Conservation (phyloP, 2,888 invertebrate species). For the Euproctis similis region DNA sequence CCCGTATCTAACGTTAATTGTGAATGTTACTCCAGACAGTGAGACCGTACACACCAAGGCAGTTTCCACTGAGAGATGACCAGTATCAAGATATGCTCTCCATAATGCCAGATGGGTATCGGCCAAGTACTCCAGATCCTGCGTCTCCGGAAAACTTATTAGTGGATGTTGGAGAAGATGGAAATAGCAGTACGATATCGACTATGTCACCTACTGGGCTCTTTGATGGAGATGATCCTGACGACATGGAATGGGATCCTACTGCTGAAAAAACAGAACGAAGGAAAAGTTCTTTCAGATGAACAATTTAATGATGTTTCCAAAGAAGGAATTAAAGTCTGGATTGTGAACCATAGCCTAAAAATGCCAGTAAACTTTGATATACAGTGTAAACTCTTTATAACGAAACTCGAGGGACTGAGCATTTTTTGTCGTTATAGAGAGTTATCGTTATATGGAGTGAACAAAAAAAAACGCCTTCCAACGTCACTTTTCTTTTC, state of each 20-base stretch:
- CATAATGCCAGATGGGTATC: constrained; percentile 81
- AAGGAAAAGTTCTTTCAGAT: constrained; percentile 45
- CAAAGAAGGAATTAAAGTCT: too few relatives aligned
- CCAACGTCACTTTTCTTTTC: too few relatives aligned
- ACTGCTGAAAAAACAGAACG: constrained; percentile 45
- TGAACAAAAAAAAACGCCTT: too few relatives aligned
- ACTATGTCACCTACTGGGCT: constrained; percentile 36
- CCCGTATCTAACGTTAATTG: constrained; percentile 19
- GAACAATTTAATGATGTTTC: too few relatives aligned
- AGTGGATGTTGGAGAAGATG: constrained; percentile 8
- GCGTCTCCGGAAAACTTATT: constrained; percentile 11
- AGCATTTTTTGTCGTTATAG: too few relatives aligned
- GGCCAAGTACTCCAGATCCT: constrained; percentile 22
- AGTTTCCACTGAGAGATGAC: constrained; percentile 84
- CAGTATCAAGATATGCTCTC: constrained; percentile 81
- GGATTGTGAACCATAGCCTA: too few relatives aligned
- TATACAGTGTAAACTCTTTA: too few relatives aligned
- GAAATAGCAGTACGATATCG: constrained; percentile 39
- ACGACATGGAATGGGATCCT: constrained; percentile 89
- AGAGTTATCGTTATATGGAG: too few relatives aligned
- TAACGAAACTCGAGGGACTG: too few relatives aligned
- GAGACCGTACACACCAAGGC: constrained; percentile 83
- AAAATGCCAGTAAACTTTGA: too few relatives aligned
- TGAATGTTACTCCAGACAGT: constrained; percentile 66
- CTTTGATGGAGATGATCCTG: constrained; percentile 87